Evolutionary conservation across 2,113 vertebrate genomes (phyloP).

Genomic region (Dolichallabes microphthalmus): DNA sequence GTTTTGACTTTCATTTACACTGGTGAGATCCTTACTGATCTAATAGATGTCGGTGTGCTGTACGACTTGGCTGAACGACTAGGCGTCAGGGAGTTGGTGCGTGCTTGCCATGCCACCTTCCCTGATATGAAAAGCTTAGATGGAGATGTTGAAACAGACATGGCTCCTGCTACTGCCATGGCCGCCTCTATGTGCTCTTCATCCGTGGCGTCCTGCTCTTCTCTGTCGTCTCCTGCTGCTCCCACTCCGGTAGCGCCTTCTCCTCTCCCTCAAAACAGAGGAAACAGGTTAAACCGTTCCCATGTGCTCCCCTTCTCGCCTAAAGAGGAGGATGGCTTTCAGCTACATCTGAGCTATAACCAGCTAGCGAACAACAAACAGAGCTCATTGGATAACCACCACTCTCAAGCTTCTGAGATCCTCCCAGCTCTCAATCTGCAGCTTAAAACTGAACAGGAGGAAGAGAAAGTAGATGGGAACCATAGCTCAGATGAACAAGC

Average conservation of each 20-base stretch:
- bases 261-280: slow-evolving; percentile 55
- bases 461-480: slow-evolving; percentile 48
- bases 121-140: slow-evolving; percentile 84
- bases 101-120: slow-evolving; percentile 89
- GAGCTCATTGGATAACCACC: slow-evolving; percentile 23
- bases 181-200: slow-evolving; percentile 57
- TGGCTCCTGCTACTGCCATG: slow-evolving; percentile 53
- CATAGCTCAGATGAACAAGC: slow-evolving; percentile 33
- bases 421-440: slow-evolving; percentile 52
- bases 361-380: slow-evolving; percentile 54
- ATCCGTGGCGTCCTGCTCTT: slow-evolving; percentile 59
- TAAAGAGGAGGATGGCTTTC: slow-evolving; percentile 76
- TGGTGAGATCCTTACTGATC: slow-evolving; percentile 88
- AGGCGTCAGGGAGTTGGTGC: slow-evolving; percentile 85
- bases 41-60: slow-evolving; percentile 91
- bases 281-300: not conserved
- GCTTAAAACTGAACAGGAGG: slow-evolving; percentile 65
- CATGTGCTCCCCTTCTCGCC: slow-evolving; percentile 59
- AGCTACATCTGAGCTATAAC: slow-evolving; percentile 64
- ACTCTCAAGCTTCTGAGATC: slow-evolving; percentile 28
- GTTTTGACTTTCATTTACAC: slow-evolving; percentile 95
- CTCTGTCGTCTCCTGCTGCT: slow-evolving; percentile 64
- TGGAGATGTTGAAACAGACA: slow-evolving; percentile 53
- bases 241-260: slow-evolving; percentile 64
- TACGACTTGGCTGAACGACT: slow-evolving; percentile 91